Base-by-base conservation (phyloP, 2,888 invertebrate species). In the Cryptocephalus primarius region DNA sequence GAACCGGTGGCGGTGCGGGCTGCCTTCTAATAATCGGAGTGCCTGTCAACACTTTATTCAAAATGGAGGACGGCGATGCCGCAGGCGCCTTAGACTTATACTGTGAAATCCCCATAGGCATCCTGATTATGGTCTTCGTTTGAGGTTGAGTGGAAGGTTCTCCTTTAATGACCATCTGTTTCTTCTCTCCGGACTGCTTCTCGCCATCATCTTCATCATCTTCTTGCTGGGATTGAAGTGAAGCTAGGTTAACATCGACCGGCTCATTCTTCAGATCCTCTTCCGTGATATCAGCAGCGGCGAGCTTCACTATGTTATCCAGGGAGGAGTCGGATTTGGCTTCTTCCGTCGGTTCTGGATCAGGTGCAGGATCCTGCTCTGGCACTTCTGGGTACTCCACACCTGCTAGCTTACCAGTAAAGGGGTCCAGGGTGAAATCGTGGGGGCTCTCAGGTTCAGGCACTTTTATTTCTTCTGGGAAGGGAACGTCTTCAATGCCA, bases 351-450 rank as follows among this genome's bases (percentile, higher is more conserved):
- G 51, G 46, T 53, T 62, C 48, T n/a, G 59, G 51, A 47, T 57
- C 52, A 10, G 72, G 75, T 36, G 68, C 53, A 2, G 45, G 42
- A 33, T 60, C 59, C 3, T 51, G 54, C 31, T 56, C 43, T 4
- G 43, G 43, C 8, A 13, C 13, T 14, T 60, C 58, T 1, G 53
- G 55, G 33, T 56, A 58, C 43, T 58, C 58, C 4, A 50, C 48
- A 1, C 59, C 59, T 13, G 56, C 57, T 13, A 59, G 55, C 52
- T 59, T 59, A 9, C 59, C 59, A 36, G 53, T 52, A 32, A 44
- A 34, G 1, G 83, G 83, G 61, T 87, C 87, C 53, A 89, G 71
- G 40, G 84, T 82, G 45, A 85, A 78, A 45, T 80, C 80, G 48
- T 80, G 74, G 8, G 79, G 85, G 61, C 80, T 80, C n/a, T 75